Evolutionary conservation across 2,113 vertebrate genomes (phyloP), one percentile per base, ranked within the genome.

Genomic region (Emydocephalus ijimae): DNA sequence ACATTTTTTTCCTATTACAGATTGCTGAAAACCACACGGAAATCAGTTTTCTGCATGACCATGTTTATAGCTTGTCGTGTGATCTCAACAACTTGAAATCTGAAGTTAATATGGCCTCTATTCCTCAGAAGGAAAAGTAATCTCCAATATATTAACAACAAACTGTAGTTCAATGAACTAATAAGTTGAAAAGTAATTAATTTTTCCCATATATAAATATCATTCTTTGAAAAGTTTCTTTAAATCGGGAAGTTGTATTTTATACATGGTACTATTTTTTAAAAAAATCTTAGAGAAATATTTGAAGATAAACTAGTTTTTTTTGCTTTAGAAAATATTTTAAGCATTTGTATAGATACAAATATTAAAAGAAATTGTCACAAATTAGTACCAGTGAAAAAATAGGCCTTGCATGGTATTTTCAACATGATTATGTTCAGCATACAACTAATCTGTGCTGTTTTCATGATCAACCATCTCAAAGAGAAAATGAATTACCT

Each of bases 21-120:
- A 85, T 94, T 89, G 94, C 91, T 89, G 90, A 93, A 89, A 93
- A 95, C 81, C 61, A 94, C 0, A 0, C 92, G 39, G 93, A 92
- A 94, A 93, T 93, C 56, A 55, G 26, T 89, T 90, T 64, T 45
- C 91, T n/a, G 29, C 88, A 89, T 0, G 90, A 48, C 90, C 39
- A 89, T 29, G 92, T 87, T 86, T 89, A 69, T 69, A 90, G 14
- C 85, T 5, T 90, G 94, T 26, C 86, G 50, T 61, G 14, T 43
- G 64, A 93, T 87, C 93, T 94, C 91, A 91, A 74, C 0, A 94
- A 90, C 39, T 89, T 55, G 43, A 98, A 98, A 97, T 98, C 98
- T 97, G 98, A 98, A 97, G 93, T 86, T 57, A 52, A 94, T 97
- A 95, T 96, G 97, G 97, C 97, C 96, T 97, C 96, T 96, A 98